Conservation (phyloP, 2,888 invertebrate species). For the Harmothoe impar region DNA sequence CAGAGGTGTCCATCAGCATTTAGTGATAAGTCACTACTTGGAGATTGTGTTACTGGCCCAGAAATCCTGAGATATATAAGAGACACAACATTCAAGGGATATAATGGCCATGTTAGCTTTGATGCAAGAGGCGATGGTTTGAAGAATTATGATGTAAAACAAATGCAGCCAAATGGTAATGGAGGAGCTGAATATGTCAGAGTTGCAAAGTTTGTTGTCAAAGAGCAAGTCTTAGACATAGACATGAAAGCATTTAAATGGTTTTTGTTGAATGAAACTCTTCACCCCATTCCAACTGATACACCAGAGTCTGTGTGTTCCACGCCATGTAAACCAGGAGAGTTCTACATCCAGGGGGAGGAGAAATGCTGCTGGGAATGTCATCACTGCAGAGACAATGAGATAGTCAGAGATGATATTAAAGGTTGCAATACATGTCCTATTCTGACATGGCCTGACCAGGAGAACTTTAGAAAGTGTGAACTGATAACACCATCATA, state of each 20-base stretch:
- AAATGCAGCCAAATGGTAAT: conserved; percentile 68
- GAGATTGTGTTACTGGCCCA: conserved; percentile 70
- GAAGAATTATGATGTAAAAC: conserved; percentile 72
- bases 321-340: conserved; percentile 63
- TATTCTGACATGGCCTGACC: conserved; percentile 66
- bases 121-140: conserved; percentile 74
- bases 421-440: conserved; percentile 64
- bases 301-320: conserved; percentile 65
- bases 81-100: conserved; percentile 71
- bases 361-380: conserved; percentile 69
- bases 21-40: conserved; percentile 63
- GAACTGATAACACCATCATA: conserved; percentile 49
- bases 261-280: neutral
- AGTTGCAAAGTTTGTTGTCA: neutral
- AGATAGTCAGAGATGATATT: conserved; percentile 58
- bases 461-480: conserved; percentile 59
- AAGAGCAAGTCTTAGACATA: neutral
- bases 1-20: too few relatives aligned
- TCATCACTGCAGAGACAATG: conserved; percentile 64
- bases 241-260: conserved; percentile 12
- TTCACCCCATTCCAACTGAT: neutral
- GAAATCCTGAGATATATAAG: conserved; percentile 71
- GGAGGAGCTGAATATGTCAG: neutral
- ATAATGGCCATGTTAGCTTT: conserved; percentile 72
- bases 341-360: conserved; percentile 64